Conservation (phyloP, 2,113 vertebrate genomes). For the Hystrix cristata region DNA sequence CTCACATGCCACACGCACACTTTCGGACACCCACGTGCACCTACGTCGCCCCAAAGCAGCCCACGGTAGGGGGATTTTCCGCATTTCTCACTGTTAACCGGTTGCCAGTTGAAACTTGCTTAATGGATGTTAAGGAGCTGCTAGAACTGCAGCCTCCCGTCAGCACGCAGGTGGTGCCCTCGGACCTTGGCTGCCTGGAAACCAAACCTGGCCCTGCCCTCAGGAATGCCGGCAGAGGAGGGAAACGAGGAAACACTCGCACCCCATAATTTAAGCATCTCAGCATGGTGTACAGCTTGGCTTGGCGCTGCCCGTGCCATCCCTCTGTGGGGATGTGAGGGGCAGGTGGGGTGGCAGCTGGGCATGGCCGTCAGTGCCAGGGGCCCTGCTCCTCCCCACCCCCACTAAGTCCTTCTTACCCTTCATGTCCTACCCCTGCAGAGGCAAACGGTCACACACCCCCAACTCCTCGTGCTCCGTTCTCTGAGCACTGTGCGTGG, state of each 20-base stretch:
- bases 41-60: conserved; percentile 56
- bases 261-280: conserved; percentile 70
- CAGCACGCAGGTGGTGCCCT: conserved; percentile 84
- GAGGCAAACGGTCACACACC: accelerated
- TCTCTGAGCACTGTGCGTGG: accelerated
- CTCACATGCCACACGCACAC: accelerated
- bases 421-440: accelerated
- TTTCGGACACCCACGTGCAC: neutral
- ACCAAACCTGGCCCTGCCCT: conserved; percentile 83
- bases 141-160: conserved; percentile 79
- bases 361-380: accelerated
- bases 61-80: conserved; percentile 78
- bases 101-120: conserved; percentile 87
- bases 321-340: neutral
- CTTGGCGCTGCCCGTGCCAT: neutral
- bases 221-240: conserved; percentile 84
- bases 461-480: accelerated
- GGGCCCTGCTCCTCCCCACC: accelerated
- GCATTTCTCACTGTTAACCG: conserved; percentile 81
- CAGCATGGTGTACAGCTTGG: conserved; percentile 22
- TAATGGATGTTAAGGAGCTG: conserved; percentile 82
- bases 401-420: neutral
- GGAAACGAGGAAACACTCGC: neutral
- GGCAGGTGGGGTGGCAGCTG: neutral
- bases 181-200: conserved; percentile 84